phyloP scores from a whole-genome alignment of 1,140 invertebrate species.

The Solenopsis fugax region DNA sequence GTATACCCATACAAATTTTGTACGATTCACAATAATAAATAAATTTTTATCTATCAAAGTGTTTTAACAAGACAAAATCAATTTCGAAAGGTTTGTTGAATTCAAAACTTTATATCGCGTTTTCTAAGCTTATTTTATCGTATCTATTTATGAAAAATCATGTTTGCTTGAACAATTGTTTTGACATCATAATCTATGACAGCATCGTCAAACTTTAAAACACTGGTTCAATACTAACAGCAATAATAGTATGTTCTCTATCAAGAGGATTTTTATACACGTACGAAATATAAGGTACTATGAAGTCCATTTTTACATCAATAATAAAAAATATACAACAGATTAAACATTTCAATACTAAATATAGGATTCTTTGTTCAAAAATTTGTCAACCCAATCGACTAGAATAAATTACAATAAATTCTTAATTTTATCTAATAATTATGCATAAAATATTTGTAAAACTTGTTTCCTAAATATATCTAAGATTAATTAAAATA shows the following conservation, averaged over 20 bases:
- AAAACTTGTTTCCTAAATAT: neutral
- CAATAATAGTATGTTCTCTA: neutral
- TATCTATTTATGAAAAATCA: neutral
- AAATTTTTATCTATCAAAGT: neutral
- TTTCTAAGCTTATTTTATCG: neutral
- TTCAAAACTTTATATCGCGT: neutral
- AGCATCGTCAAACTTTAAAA: slow-evolving; percentile 5
- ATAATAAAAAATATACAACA: slow-evolving; percentile 17
- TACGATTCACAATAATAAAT: slow-evolving; percentile 3
- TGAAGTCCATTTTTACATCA: slow-evolving; percentile 46
- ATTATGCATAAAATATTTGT: slow-evolving; percentile 14
- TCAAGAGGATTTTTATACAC: slow-evolving; percentile 9
- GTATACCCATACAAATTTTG: neutral
- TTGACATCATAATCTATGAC: slow-evolving; percentile 19
- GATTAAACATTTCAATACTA: slow-evolving; percentile 24
- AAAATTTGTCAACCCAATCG: slow-evolving; percentile 10
- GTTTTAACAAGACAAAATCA: neutral
- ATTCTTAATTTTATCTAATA: slow-evolving; percentile 16
- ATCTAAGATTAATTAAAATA: slow-evolving; percentile 5
- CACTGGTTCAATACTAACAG: slow-evolving; percentile 24
- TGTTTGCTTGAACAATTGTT: neutral
- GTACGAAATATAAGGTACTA: slow-evolving; percentile 13
- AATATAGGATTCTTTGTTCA: slow-evolving; percentile 29
- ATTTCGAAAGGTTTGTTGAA: neutral
- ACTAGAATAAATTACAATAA: slow-evolving; percentile 21